Conservation (phyloP, 2,797 vertebrate species). For the Merluccius polli region DNA sequence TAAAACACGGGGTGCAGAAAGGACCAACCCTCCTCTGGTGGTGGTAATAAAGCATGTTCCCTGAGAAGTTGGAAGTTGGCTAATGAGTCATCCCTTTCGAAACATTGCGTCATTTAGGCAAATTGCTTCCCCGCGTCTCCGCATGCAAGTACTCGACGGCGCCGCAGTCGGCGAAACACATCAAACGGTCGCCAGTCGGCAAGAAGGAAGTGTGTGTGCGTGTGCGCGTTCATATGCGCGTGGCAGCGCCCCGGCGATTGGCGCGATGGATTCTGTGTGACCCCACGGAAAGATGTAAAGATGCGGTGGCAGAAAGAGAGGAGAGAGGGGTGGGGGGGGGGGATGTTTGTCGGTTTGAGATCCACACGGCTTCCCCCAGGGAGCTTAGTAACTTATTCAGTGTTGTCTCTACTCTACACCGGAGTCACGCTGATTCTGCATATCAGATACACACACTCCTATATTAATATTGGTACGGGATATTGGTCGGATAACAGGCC, state of each 20-base stretch:
- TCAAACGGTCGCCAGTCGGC: conserved; percentile 39
- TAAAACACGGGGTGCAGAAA: conserved; percentile 20
- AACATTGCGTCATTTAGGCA: conserved; percentile 52
- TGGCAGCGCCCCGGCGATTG: neutral
- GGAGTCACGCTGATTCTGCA: neutral
- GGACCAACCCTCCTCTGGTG: conserved; percentile 5
- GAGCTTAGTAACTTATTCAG: neutral
- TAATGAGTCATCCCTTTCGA: conserved; percentile 51
- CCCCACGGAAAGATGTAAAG: neutral
- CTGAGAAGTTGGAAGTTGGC: neutral
- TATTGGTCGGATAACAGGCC: neutral
- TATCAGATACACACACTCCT: neutral
- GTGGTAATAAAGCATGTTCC: neutral
- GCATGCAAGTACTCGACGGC: neutral
- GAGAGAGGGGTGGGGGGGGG: neutral
- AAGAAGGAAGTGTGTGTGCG: neutral
- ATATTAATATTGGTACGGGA: neutral
- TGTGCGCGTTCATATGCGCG: too few relatives aligned
- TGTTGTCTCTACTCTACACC: neutral
- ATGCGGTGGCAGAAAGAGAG: neutral
- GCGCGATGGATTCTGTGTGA: neutral
- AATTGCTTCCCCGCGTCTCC: neutral
- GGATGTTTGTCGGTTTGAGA: neutral
- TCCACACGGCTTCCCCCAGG: neutral
- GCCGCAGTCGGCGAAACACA: conserved; percentile 21